Evolutionary conservation across 2,113 vertebrate genomes (phyloP).

Genomic region (Gulo gulo): DNA sequence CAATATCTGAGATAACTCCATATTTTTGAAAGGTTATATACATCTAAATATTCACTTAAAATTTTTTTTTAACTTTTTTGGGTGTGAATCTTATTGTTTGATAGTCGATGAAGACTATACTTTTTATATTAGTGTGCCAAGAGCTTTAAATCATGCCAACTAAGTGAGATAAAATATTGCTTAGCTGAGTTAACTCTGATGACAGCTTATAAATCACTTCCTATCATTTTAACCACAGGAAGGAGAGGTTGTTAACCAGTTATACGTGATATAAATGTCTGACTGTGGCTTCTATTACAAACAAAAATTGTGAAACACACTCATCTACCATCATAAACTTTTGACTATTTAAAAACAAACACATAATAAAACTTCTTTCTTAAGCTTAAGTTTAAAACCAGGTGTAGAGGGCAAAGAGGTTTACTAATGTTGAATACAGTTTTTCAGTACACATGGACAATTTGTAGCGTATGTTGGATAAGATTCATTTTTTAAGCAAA

Average conservation of each 20-base stretch:
- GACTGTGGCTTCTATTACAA: conserved; percentile 31
- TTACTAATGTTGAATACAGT: neutral
- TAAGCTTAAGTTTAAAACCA: conserved; percentile 1
- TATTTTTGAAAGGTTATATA: neutral
- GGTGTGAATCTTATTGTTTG: neutral
- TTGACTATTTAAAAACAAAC: conserved; percentile 32
- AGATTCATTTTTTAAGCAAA: neutral
- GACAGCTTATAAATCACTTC: conserved; percentile 45
- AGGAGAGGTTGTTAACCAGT: neutral
- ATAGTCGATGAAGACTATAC: neutral
- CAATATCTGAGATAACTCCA: neutral
- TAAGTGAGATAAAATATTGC: neutral
- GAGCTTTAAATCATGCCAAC: neutral
- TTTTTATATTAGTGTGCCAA: conserved; percentile 35
- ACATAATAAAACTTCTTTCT: neutral
- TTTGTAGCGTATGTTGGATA: neutral
- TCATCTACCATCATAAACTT: neutral
- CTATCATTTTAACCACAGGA: conserved; percentile 47
- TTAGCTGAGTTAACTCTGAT: neutral
- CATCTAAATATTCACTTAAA: neutral
- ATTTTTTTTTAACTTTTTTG: neutral
- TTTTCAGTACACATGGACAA: neutral
- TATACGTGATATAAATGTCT: conserved; percentile 38
- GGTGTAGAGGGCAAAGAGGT: neutral
- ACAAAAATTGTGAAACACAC: conserved; percentile 39